Evolutionary conservation across 2,113 vertebrate genomes (phyloP).

Genomic region (Ciconia maguari): DNA sequence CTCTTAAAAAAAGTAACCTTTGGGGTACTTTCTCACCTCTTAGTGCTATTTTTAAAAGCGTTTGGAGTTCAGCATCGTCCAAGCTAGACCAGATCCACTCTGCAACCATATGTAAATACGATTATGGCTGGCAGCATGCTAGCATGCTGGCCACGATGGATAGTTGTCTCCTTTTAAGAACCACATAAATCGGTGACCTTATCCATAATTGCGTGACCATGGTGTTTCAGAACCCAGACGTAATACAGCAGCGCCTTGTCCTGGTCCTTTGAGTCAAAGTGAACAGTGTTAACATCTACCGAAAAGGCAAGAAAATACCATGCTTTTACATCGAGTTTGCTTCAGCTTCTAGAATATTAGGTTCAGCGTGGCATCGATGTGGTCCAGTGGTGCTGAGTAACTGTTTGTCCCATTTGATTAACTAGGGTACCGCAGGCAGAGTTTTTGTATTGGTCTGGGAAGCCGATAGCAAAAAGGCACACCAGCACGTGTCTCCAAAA

Average conservation of each 20-base stretch:
- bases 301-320: neutral
- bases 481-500: fast-evolving
- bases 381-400: neutral
- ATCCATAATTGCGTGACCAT: neutral
- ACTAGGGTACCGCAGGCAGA: neutral
- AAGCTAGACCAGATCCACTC: neutral
- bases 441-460: neutral
- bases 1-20: neutral
- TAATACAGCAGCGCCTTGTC: neutral
- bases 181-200: neutral
- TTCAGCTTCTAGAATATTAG: neutral
- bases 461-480: neutral
- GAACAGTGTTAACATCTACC: neutral
- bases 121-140: neutral
- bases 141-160: neutral
- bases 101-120: neutral
- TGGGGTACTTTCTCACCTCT: neutral
- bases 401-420: neutral
- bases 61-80: neutral
- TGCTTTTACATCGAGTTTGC: neutral
- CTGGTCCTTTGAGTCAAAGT: neutral
- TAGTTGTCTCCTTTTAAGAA: neutral
- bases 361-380: fast-evolving
- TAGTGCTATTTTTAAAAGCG: neutral
- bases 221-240: neutral